Evolutionary conservation across 1,140 invertebrate genomes (phyloP), one percentile per base, ranked within the genome.

Genomic region (Helicoverpa armigera): DNA sequence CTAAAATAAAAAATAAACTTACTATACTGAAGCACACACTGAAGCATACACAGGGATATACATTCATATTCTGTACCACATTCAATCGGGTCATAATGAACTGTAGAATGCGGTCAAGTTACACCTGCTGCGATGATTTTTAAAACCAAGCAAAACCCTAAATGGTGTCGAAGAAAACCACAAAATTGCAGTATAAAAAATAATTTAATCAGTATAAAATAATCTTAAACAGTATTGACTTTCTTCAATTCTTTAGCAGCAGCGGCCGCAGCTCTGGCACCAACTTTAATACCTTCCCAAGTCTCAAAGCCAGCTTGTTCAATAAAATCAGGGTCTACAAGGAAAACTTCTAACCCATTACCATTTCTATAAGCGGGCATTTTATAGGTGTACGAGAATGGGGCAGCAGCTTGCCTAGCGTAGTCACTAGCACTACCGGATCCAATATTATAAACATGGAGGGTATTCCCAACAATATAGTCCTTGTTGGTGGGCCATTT

Each of bases 361-460:
- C 96, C 97, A 77, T 88, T 94, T 77, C 97, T 97, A 58, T 96
- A 96, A 67, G 96, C 96, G 2, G 97, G 95, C 23, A 98, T 89
- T 90, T 98, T 97, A 65, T 97, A 95, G 2, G 96, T 96, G 82
- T 96, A 98, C 0, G 96, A 91, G 56, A 97, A 96, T 54, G 96
- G 96, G 2, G 96, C 94, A 7, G 95, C 95, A 11, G 87, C 91
- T 1, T 92, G 95, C 89, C 84, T 85, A 9, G 75, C 87, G 29
- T 86, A 91, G 70, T 90, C 88, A 23, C 79, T 82, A 0, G 85
- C 82, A 54, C 86, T 84, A 50, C 89, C 89, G 13, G 89, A 89
- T 31, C 83, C 89, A 1, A 16, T 35, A 60, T 89, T 88, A 0
- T 96, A 85, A n/a, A 96, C 90, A 2, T 94, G 88, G 18, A 95